Evolutionary conservation across 1,140 invertebrate genomes (phyloP), one percentile per base, ranked within the genome.

Genomic region (Drosophila jambulina): DNA sequence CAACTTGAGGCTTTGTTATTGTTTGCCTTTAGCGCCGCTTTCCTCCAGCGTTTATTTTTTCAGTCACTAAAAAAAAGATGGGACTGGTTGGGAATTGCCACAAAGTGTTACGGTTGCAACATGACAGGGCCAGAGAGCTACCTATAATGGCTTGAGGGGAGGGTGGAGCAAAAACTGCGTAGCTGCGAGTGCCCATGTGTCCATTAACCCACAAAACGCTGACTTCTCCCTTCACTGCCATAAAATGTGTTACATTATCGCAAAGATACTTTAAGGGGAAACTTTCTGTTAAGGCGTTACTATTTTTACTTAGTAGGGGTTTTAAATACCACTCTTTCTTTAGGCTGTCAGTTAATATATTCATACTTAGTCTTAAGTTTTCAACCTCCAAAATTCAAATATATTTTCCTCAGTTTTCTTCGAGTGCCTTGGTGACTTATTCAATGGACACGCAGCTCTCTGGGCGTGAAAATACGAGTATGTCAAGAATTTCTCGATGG

Each of bases 401-500:
- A 38, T n/a, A n/a, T 42, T 29, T 29, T 2, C 10, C 9, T 10
- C 2, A 6, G 12, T 43, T 19, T 51, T 32, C 21, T 62, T 4
- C 36, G 8, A 64, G 53, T 60, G 54, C 54, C 13, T 42, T 32
- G 17, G 13, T 21, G 36, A 53, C 29, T 27, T 51, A 43, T 54
- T 77, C 58, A 69, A 46, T 59, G 65, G 53, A 60, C 54, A 64
- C 17, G 36, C 42, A 51, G 34, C 21, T 51, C 43, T 53, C 25
- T 51, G 58, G 75, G 67, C 54, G 67, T 79, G 56, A 70, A 80
- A 80, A 80, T 80, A 32, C 61, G 45, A 69, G n/a, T n/a, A 88
- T 90, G 78, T 79, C 69, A 75, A 62, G 70, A 90, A 84, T 78
- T 84, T 81, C 61, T 59, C 79, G 75, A 83, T 45, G 61, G 21